Percentiles rank a stretch among this genome's conserved stretches.
phyloP scores from a whole-genome alignment of 2,113 vertebrate species.

The Pica pica region DNA sequence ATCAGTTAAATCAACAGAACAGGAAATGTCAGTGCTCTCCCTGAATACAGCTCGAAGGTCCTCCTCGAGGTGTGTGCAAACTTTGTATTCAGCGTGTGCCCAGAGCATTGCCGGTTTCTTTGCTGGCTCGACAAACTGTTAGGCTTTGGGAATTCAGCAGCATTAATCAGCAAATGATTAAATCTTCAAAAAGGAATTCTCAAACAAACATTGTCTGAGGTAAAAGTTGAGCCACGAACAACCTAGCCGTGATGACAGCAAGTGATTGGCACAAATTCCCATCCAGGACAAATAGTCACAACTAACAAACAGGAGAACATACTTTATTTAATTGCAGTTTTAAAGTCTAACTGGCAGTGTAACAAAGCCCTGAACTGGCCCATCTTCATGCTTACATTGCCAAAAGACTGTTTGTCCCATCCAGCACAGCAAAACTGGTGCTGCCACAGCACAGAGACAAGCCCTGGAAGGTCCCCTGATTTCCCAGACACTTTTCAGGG shows the following conservation, averaged over 20 bases:
- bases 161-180: background rate
- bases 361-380: slow-evolving; percentile 20
- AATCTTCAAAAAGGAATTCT: background rate
- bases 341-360: slow-evolving; percentile 15
- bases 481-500: background rate
- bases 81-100: background rate
- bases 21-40: background rate
- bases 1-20: background rate
- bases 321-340: background rate
- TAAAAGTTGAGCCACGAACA: background rate
- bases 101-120: background rate
- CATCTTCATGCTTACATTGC: background rate
- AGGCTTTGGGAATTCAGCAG: background rate
- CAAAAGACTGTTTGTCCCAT: background rate
- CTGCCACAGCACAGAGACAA: background rate
- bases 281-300: background rate
- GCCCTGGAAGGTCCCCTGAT: background rate
- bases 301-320: background rate
- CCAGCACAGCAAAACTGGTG: background rate
- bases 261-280: background rate
- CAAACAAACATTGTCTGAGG: background rate
- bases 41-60: background rate
- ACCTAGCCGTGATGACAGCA: accelerated
- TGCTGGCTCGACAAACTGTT: background rate
- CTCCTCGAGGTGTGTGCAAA: background rate